Evolutionary conservation across 2,113 vertebrate genomes (phyloP).

Genomic region (Gallinago undulata): DNA sequence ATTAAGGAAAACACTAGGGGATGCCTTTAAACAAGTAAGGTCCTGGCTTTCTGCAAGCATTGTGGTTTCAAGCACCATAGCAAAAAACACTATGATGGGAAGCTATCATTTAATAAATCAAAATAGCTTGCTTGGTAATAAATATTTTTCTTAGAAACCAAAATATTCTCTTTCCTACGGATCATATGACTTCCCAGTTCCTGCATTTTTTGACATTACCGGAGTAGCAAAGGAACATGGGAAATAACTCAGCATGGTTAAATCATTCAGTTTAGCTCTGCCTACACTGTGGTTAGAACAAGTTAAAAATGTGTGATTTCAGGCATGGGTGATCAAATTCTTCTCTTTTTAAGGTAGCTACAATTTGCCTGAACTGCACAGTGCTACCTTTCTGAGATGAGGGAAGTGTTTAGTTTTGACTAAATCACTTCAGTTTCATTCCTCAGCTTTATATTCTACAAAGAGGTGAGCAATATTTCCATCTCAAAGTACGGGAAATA

Average conservation of each 20-base stretch:
- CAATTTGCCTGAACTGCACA: not conserved
- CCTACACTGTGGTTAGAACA: not conserved
- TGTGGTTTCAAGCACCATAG: conserved; percentile 3
- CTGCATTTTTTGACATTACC: conserved; percentile 15
- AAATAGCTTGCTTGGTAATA: conserved; percentile 15
- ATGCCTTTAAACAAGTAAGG: conserved; percentile 34
- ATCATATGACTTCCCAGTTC: conserved; percentile 15
- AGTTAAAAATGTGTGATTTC: not conserved
- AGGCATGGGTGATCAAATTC: not conserved
- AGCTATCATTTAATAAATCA: conserved; percentile 62
- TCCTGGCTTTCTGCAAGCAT: not conserved
- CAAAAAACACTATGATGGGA: not conserved
- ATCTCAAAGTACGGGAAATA: not conserved
- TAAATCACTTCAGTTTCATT: not conserved
- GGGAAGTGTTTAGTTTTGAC: not conserved
- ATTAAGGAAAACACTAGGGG: conserved; percentile 37
- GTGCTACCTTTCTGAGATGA: not conserved
- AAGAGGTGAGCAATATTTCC: not conserved
- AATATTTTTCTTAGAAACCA: conserved; percentile 61
- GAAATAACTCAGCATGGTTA: not conserved
- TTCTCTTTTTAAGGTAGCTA: not conserved
- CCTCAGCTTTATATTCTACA: not conserved
- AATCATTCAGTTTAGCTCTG: not conserved
- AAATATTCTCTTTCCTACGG: conserved; percentile 11
- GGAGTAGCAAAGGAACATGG: conserved; percentile 15